Evolutionary conservation across 1,140 invertebrate genomes (phyloP), one percentile per base, ranked within the genome.

Genomic region (Trachymyrmex cornetzi): DNA sequence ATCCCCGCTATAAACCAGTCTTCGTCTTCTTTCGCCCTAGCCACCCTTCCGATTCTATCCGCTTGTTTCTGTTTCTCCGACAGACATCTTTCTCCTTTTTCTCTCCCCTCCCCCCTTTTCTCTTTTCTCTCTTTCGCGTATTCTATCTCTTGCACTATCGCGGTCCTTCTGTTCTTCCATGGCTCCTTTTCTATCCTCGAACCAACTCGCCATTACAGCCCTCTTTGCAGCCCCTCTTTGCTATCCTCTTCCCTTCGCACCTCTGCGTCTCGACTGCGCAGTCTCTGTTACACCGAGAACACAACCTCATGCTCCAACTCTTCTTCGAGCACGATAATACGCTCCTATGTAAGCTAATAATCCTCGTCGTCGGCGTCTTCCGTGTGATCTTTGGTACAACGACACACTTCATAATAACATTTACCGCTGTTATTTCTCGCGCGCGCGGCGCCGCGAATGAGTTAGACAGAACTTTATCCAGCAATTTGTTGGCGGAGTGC

Each of bases 1-100:
- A 92, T 92, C 91, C 87, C 77, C 74, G 86, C 86, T 80, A 85
- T 93, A 89, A 92, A 88, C 87, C 88, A 64, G 81, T 84, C 87
- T 79, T n/a, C 59, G 74, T 81, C 16, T 81, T 22, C 19, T 48
- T 74, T 82, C 75, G 77, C 85, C 64, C 82, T 86, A 75, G 85
- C 75, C 85, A 85, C 81, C 82, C 89, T 71, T 77, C 86, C 90
- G 87, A 89, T 86, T 79, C 82, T 66, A 38, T 34, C 69, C 64
- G 50, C 50, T 55, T 69, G 84, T 57, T 64, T 87, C 66, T 86
- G 61, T 50, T 64, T 61, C 67, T 30, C 55, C 14, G 50, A 63
- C 24, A 48, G 30, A 63, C 22, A 16, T 77, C 19, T 75, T 19
- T 63, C 27, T 22, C 14, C 16, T 9, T 53, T 1, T 63, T 16